Evolutionary conservation across 2,888 invertebrate genomes (phyloP), one percentile per base, ranked within the genome.

Genomic region (Gandaritis pyraliata): DNA sequence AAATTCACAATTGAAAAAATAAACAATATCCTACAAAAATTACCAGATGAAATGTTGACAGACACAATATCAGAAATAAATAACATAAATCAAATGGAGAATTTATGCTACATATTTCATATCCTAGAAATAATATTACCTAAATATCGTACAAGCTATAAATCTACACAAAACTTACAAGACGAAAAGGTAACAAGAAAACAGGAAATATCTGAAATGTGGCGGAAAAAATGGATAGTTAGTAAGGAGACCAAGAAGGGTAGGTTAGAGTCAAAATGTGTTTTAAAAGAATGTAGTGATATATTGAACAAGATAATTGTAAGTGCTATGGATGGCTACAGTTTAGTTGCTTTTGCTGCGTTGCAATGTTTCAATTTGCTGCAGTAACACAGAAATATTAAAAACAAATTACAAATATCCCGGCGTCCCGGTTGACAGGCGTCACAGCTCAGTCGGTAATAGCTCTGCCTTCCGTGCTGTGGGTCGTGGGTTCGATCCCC

Each of bases 301-400:
- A 66, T 88, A 39, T 73, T 92, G 43, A 90, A 90, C 33, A 87
- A 81, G 68, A 73, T 90, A 1, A 77, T 90, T 0, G 83, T 90
- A 0, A 71, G 77, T 12, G 83, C 84, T 15, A 86, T 91, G 71
- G 80, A 82, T 0, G 77, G 78, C 0, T 92, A 88, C 2, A 86
- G 88, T 50, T 72, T 92, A 2, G 61, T 91, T 0, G 80, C 90
- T 0, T 92, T 75, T 68, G 76, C 78, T 0, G 90, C 91, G 0
- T 65, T 92, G 1, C 86, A 88, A 58, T 89, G 90, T 71, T 90
- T 88, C 54, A 92, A 91, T 80, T 65, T 82, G 6, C 74, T 90
- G 59, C 90, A 33, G 33, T 8, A n/a, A n/a, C n/a, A n/a, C n/a
- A n/a, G 33, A 33, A 33, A 33, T 33, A 8, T 8, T 8, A 33